Conservation (phyloP, 92 coral and sea anemone genomes). For the Epizoanthus scotinus region DNA sequence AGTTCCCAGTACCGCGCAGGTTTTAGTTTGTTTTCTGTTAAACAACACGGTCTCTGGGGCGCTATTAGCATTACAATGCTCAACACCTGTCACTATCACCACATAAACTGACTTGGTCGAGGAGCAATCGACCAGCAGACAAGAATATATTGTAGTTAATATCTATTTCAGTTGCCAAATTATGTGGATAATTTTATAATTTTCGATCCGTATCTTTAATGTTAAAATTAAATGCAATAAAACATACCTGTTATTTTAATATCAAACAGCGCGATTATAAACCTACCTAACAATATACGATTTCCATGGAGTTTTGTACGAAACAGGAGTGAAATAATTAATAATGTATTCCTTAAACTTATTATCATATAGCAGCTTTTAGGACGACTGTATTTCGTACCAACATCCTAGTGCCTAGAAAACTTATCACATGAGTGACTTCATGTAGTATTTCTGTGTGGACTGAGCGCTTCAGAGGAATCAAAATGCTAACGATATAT, state of each 20-base stretch:
- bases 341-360: constrained; percentile 44
- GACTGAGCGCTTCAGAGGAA: neutral
- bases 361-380: constrained; percentile 49
- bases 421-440: neutral
- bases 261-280: neutral
- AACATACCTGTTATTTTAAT: constrained; percentile 1
- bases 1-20: constrained; percentile 17
- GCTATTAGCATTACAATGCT: constrained; percentile 17
- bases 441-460: neutral
- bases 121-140: neutral
- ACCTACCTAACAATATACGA: neutral
- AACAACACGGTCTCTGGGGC: neutral
- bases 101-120: neutral
- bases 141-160: neutral
- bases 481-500: constrained; percentile 17
- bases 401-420: neutral
- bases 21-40: neutral
- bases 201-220: too few species aligned
- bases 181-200: too few species aligned
- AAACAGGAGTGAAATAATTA: constrained; percentile 35
- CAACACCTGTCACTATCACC: constrained; percentile 3
- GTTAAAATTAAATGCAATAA: neutral
- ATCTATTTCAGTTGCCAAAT: neutral
- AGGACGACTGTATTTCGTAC: neutral
- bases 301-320: constrained; percentile 33